Base-by-base conservation (phyloP, 2,888 invertebrate species). In the Atherix ibis region DNA sequence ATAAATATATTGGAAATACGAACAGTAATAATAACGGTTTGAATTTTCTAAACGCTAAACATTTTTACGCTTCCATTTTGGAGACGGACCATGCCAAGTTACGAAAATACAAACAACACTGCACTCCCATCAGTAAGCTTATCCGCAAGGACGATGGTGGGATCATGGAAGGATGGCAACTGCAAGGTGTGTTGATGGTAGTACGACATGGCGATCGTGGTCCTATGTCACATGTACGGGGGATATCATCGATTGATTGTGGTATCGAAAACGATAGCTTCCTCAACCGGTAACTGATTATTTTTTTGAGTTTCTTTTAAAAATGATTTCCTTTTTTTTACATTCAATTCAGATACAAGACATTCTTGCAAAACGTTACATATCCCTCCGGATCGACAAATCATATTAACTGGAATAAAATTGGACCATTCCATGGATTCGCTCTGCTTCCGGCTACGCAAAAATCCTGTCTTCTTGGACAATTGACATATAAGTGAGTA, bases 151-250 rank as follows among this genome's bases (percentile, higher is more conserved):
- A 79, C 45, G 87, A 87, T 73, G 85, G 61, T 32, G 60, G 58
- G 27, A 50, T 58, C 38, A 44, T 60, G 35, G 58, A 60, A 43
- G 58, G 60, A 34, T 60, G 59, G 60, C 54, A 58, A 34, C 41
- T 62, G 22, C 59, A 59, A 40, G 58, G 58, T 10, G 69, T 82
- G 3, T 54, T 87, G 26, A 66, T 85, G 32, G 64, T 89, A 31
- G 76, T 85, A 4, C 67, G 92, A 12, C 92, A 92, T 53, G 92
- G 92, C 0, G 91, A 91, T 54, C 66, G 92, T 31, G 87, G 89
- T 0, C 84, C 91, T 0, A 65, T 92, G 41, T 78, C 83, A 8
- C 82, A 85, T 51, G 71, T 92, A 2, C 70, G 76, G 34, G 81
- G 79, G 38, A 77, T 84, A 25, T 75, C 78, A 32, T 70, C 70